Evolutionary conservation across 2,113 vertebrate species (phyloP).

Genomic region (Solea senegalensis): DNA sequence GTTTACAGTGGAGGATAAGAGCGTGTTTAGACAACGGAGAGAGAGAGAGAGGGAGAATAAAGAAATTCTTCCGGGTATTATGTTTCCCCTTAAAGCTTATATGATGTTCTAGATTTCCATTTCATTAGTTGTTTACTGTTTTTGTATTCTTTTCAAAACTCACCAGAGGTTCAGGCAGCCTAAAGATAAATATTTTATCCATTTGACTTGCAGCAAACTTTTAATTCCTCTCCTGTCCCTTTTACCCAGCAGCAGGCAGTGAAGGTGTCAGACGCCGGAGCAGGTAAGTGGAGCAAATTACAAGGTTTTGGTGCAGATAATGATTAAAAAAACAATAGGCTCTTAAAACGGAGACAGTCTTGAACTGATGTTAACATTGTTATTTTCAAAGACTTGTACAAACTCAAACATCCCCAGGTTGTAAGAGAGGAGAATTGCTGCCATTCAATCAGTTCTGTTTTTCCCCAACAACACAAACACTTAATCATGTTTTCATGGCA

Average conservation of each 20-base stretch:
- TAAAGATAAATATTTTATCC: slow-evolving; percentile 6
- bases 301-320: not conserved
- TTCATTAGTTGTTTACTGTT: slow-evolving; percentile 4
- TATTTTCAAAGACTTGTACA: not conserved
- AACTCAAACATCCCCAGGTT: not conserved
- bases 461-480: too few relatives aligned
- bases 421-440: not conserved
- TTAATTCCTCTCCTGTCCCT: slow-evolving; percentile 29
- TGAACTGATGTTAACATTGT: not conserved
- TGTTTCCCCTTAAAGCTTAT: slow-evolving; percentile 2
- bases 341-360: too few relatives aligned
- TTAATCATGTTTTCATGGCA: too few relatives aligned
- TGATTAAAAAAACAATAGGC: not conserved
- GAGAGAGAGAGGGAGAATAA: not conserved
- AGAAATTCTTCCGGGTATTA: not conserved
- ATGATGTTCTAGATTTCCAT: slow-evolving; percentile 12
- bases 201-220: slow-evolving; percentile 1
- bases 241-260: slow-evolving; percentile 56
- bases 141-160: not conserved
- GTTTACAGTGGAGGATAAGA: not conserved
- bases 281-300: slow-evolving; percentile 57
- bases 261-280: slow-evolving; percentile 8
- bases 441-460: too few relatives aligned
- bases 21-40: not conserved
- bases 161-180: not conserved